Conservation (phyloP, 2,113 vertebrate genomes). For the Salminus brasiliensis region DNA sequence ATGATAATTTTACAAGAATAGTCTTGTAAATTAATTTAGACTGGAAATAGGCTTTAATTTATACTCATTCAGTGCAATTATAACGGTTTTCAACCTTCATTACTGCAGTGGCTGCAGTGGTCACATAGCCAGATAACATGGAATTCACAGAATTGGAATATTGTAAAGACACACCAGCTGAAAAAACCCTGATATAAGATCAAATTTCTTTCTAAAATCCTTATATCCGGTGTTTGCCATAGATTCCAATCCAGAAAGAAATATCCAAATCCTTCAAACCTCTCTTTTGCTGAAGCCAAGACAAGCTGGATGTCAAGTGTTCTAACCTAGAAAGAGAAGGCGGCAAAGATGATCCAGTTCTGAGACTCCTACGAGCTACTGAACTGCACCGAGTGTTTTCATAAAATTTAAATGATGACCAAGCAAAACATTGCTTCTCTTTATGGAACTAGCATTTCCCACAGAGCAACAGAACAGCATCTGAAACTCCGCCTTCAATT, state of each 20-base stretch:
- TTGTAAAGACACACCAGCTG: not conserved
- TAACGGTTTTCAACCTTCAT: constrained; percentile 40
- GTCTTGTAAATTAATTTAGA: not conserved
- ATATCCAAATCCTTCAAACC: constrained; percentile 35
- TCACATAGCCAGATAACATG: constrained; percentile 1
- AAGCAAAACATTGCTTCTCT: constrained; percentile 60
- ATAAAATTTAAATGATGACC: constrained; percentile 57
- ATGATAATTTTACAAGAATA: constrained; percentile 11
- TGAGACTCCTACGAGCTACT: constrained; percentile 35
- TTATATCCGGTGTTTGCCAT: not conserved
- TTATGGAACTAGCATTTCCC: constrained; percentile 71
- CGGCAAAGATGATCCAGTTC: constrained; percentile 47
- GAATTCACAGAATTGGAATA: not conserved
- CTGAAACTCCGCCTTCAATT: constrained; percentile 60
- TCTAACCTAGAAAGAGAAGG: constrained; percentile 64
- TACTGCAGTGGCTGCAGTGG: constrained; percentile 36
- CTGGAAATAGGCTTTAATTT: too few species aligned
- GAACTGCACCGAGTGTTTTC: constrained; percentile 49
- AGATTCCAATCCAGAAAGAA: constrained; percentile 6
- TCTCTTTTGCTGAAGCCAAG: constrained; percentile 14
- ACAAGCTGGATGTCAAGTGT: constrained; percentile 33
- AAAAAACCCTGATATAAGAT: not conserved
- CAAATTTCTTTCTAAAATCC: constrained; percentile 25
- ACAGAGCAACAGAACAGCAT: constrained; percentile 68
- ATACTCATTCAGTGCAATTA: constrained; percentile 25